Percentiles rank a stretch among this genome's conserved stretches.
Conservation (phyloP, 1,140 invertebrate species). For the Drosophila serrata region DNA sequence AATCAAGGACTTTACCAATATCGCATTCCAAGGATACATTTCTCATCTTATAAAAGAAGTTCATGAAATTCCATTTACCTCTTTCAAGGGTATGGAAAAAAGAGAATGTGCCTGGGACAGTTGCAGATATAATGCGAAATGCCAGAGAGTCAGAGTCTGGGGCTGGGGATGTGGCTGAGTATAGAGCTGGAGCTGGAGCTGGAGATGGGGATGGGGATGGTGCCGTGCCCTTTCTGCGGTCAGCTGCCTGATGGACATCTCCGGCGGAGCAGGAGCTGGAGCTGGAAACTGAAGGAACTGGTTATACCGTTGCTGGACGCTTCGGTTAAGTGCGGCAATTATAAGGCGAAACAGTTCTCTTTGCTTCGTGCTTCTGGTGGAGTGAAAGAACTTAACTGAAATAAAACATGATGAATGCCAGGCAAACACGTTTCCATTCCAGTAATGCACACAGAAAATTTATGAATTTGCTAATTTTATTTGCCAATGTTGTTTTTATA, state of each 20-base stretch:
- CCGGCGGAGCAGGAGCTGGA: constrained; percentile 17
- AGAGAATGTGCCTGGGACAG: constrained; percentile 59
- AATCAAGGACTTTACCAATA: not conserved
- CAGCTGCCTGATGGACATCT: constrained; percentile 79
- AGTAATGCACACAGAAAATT: constrained; percentile 13
- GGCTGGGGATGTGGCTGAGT: not conserved
- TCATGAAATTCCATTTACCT: constrained; percentile 15
- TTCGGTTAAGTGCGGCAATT: constrained; percentile 64
- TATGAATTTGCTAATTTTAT: constrained; percentile 3
- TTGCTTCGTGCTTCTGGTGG: constrained; percentile 5
- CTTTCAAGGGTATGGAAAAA: constrained; percentile 39
- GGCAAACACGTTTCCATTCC: constrained; percentile 59
- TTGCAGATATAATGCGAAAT: constrained; percentile 61
- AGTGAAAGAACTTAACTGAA: constrained; percentile 56
- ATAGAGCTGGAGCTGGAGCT: constrained; percentile 2
- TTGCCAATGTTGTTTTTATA: not conserved
- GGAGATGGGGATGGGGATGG: constrained; percentile 18
- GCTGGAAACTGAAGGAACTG: constrained; percentile 53
- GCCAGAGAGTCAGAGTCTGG: constrained; percentile 30
- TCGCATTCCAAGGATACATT: constrained; percentile 5
- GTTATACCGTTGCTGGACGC: constrained; percentile 72
- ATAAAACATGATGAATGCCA: constrained; percentile 69
- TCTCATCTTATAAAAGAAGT: constrained; percentile 1
- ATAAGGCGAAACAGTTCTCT: constrained; percentile 33
- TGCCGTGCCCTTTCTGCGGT: constrained; percentile 75